Base-by-base conservation (phyloP, 2,113 vertebrate genomes). In the Capra hircus region DNA sequence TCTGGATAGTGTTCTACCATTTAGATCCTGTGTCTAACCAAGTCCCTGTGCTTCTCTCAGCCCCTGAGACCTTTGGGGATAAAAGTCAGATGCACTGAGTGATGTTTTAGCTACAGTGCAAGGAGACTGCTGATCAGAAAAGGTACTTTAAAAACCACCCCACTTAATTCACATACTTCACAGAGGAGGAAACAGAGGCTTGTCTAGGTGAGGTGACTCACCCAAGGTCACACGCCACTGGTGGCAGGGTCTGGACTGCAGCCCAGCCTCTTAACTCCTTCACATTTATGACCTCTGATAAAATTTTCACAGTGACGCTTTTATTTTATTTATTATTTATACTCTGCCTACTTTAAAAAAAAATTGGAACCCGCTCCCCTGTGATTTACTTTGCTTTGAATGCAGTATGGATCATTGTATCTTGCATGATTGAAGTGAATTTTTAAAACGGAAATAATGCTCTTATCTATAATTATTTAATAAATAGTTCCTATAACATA, bases 251-350 rank as follows among this genome's bases (percentile, higher is more conserved):
- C 95, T 98, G 97, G 96, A 86, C 25, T 27, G 53, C 80, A 81
- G 92, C 92, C 94, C 62, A 95, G 94, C 33, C 84, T 90, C 91
- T 87, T 92, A 88, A 93, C 90, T 90, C 33, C 85, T 94, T 88
- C 52, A 90, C 78, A 43, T 88, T 97, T 94, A 74, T 3, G 91
- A 85, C 78, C 59, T 83, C 97, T 92, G 92, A 88, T 98, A 96
- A 94, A 81, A 97, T 85, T 94, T 98, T 96, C 97, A 96, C 97
- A 94, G 94, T 88, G 97, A 97, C 14, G 36, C 96, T 98, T 97
- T 97, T 95, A 95, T 96, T 97, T 88, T 95, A 98, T 97, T 96
- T 96, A 97, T 98, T 98, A 98, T 98, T 98, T 98, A 98, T 97
- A 62, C 87, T 15, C 62, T 92, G 74, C 80, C 84, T 92, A 92